Base-by-base conservation (phyloP, 30 jellyfish, hydroid and myxozoan genomes). In the Chrysaora quinquecirrha region DNA sequence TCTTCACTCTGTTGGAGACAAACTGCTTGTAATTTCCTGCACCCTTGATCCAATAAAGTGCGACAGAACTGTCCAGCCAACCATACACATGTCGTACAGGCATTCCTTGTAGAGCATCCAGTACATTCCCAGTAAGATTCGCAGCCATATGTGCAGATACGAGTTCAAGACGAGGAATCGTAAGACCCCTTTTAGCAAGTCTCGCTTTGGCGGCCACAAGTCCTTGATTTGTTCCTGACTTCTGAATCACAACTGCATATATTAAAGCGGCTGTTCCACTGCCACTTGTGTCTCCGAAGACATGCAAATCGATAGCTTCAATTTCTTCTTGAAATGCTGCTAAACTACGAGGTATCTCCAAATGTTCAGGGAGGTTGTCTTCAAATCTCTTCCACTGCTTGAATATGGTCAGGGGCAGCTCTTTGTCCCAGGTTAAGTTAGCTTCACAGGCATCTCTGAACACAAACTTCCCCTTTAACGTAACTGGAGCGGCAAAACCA, bases 91-190 rank as follows among this genome's bases (percentile, higher is more conserved):
- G 14, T 43, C 1, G 23, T 18, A 69, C n/a, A 7, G n/a, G 64
- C 0, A 18, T 34, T 6, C 10, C 54, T 25, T 70, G 34, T 12
- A 65, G 65, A 7, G 88, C 89, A 16, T 32, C 47, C 14, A 20
- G 20, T 63, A 30, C 68, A 35, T 78, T 78, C n/a, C 64, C 89
- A 14, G 60, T 21, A 20, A 30, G 31, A 82, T 64, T 79, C 25
- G 90, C 88, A 7, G 52, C n/a, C n/a, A n/a, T n/a, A n/a, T n/a
- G n/a, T n/a, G n/a, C n/a, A n/a, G n/a, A n/a, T n/a, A n/a, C n/a
- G 88, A 65, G 90, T 29, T 79, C 90, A 75, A 79, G 30, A 23
- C 83, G n/a, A 1, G 90, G 90, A 48, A 75, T 85, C 47, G 90
- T 61, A 34, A 48, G 19, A 14, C 75, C 46, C 35, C 56, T 70